Evolutionary conservation across 1,140 invertebrate genomes (phyloP).

Genomic region (Macrosteles quadrilineatus): DNA sequence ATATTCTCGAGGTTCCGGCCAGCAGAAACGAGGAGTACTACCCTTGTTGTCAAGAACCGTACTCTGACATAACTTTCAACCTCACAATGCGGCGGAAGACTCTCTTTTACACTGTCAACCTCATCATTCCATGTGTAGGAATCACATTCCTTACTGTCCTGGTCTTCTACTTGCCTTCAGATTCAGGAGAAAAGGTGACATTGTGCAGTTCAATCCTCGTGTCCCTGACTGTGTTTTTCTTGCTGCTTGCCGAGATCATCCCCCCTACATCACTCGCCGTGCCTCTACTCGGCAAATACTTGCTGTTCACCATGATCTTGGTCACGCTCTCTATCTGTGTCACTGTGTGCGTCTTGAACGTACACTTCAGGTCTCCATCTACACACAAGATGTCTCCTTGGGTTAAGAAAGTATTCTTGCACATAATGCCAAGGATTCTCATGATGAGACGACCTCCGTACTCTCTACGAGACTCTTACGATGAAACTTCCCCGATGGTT

Average conservation of each 20-base stretch:
- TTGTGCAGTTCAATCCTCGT: conserved; percentile 97
- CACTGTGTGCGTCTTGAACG: conserved; percentile 95
- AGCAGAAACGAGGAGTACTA: conserved; percentile 91
- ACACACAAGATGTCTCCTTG: conserved; percentile 94
- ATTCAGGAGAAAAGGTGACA: conserved; percentile 94
- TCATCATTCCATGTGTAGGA: conserved; percentile 88
- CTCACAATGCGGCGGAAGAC: conserved; percentile 92
- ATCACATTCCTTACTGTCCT: conserved; percentile 92
- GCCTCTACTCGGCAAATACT: conserved; percentile 93
- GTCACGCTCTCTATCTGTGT: conserved; percentile 96
- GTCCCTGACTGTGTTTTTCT: too few relatives aligned
- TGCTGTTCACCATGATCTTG: conserved; percentile 97
- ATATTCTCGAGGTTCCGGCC: conserved; percentile 86
- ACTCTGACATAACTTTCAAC: conserved; percentile 95
- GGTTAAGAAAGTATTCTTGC: conserved; percentile 84
- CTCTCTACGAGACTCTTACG: conserved; percentile 63
- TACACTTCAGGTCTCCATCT: conserved; percentile 90
- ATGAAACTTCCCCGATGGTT: neutral
- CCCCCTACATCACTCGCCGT: too few relatives aligned
- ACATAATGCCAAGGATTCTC: conserved; percentile 84
- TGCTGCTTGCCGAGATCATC: too few relatives aligned
- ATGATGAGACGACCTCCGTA: conserved; percentile 88
- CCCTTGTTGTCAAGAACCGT: conserved; percentile 79
- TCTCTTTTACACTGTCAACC: conserved; percentile 88
- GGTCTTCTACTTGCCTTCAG: conserved; percentile 94